Conservation (phyloP, 1,140 invertebrate genomes). For the Ruditapes philippinarum region DNA sequence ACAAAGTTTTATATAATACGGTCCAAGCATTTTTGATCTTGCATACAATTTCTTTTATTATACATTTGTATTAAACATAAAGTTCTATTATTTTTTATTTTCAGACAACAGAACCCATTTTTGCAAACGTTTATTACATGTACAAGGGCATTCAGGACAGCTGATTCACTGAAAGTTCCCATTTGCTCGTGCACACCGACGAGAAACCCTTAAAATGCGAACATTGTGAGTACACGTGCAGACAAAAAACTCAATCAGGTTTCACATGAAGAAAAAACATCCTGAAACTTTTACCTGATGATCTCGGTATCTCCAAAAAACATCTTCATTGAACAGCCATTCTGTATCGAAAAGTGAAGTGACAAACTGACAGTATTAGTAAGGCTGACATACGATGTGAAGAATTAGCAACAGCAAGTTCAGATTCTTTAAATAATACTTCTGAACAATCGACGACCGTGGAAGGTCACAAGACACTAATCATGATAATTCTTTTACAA, state of each 20-base stretch:
- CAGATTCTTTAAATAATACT: background rate
- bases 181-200: constrained; percentile 48
- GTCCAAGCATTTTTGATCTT: no score
- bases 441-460: background rate
- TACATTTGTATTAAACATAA: no score
- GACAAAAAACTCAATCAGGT: constrained; percentile 60
- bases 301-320: constrained; percentile 37
- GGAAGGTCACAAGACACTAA: no score
- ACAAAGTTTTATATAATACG: no score
- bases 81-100: constrained; percentile 7
- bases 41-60: no score
- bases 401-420: background rate
- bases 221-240: constrained; percentile 59
- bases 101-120: constrained; percentile 66
- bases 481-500: no score
- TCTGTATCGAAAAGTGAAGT: background rate
- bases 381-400: background rate
- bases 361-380: constrained; percentile 2
- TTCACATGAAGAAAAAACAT: constrained; percentile 65
- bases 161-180: constrained; percentile 64
- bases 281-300: constrained; percentile 51
- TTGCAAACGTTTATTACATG: constrained; percentile 52
- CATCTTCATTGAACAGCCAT: background rate
- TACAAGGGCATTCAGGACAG: constrained; percentile 59
- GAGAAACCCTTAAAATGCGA: constrained; percentile 65